Evolutionary conservation across 2,113 vertebrate genomes (phyloP).

Genomic region (Cyphomyrus plagiostoma): DNA sequence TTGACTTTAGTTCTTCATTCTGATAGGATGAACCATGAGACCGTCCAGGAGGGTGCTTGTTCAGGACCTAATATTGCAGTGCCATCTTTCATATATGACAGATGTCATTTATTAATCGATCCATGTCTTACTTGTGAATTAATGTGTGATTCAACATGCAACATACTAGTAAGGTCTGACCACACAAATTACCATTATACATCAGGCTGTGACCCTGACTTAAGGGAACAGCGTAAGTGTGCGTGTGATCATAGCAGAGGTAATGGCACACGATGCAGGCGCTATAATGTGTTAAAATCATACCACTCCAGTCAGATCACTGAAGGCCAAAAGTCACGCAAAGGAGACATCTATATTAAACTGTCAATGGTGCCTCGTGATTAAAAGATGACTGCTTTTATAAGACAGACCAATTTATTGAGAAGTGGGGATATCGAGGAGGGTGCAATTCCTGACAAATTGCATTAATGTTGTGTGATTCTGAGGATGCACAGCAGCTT

Average conservation of each 20-base stretch:
- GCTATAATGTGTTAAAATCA: background rate
- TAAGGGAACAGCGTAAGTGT: background rate
- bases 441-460: slow-evolving; percentile 11
- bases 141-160: background rate
- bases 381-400: background rate
- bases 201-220: background rate
- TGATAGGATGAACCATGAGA: background rate
- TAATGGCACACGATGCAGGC: background rate
- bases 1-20: background rate
- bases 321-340: background rate
- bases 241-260: background rate
- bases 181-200: background rate
- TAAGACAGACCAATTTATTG: background rate
- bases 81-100: background rate
- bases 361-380: background rate
- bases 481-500: background rate
- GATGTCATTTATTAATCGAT: background rate
- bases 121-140: background rate
- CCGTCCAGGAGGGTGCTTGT: background rate
- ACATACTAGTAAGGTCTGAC: background rate
- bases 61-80: background rate
- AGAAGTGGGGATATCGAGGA: background rate
- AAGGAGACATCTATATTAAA: background rate
- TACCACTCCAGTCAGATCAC: background rate
- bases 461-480: background rate